Evolutionary conservation across 2,888 invertebrate genomes (phyloP), one percentile per base, ranked within the genome.

Genomic region (Papilio protenor): DNA sequence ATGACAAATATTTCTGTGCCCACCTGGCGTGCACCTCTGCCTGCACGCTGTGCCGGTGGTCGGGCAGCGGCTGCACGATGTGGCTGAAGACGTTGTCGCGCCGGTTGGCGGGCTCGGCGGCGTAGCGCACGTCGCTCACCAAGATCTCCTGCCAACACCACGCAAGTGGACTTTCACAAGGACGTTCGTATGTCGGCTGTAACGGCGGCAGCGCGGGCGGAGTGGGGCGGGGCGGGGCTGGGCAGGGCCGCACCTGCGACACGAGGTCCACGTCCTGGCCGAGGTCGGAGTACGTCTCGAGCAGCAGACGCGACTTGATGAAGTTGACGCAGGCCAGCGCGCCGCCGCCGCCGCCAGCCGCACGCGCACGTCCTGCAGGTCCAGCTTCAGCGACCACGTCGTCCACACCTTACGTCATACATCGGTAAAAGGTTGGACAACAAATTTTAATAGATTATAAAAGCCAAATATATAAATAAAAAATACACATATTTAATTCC

Each of bases 221-320:
- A n/a, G n/a, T n/a, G n/a, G n/a, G n/a, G n/a, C n/a, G n/a, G n/a
- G n/a, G n/a, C n/a, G n/a, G n/a, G n/a, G n/a, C n/a, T n/a, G n/a
- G n/a, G 21, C 21, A 4, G 27, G 21, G 27, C n/a, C 10, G 45
- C 75, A 95, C 98, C 91, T 98, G 98, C 0, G 99, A 99, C 0
- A 98, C 98, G 27, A 99, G 95, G 90, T 99, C 99, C 75, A 99
- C 96, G 86, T 99, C 99, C 91, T 98, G 98, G 18, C 98, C 97
- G 71, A 97, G 96, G 91, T 99, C 98, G 83, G 98, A 98, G 88
- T 96, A 97, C 6, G 97, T 96, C 88, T 99, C 98, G 75, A 98
- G 96, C 64, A 97, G 97, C 69, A 99, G 94, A 23, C 97, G 96
- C 0, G 99, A 99, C 90, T 97, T 97, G 82, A 99, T 97, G 89